Base-by-base conservation (phyloP, 2,888 invertebrate species). In the Coelinius sp. region DNA sequence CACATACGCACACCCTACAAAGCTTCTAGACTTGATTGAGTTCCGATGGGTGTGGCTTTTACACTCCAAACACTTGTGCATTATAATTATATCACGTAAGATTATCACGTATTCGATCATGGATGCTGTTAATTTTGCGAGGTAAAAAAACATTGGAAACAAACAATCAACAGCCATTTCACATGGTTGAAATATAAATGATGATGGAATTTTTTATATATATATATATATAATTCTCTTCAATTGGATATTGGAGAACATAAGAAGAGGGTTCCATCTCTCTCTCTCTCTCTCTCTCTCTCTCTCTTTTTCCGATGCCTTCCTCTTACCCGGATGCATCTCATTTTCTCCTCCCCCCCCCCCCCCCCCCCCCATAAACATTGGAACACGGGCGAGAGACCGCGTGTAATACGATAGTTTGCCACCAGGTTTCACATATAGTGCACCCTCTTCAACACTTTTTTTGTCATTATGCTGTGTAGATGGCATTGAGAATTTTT, bases 41-140 rank as follows among this genome's bases (percentile, higher is more conserved):
- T 83, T 83, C 82, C 82, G 82, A 83, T 83, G 82, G 85, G 84
- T 83, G 85, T 84, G 84, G 80, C 82, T 41, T 63, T 77, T 77
- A 25, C 31, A 81, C 80, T 82, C 84, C 83, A 82, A 84, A 84
- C 84, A 81, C 84, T 82, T 83, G 81, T 80, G 82, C 84, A 83
- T 83, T 84, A 14, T 49, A 84, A 85, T 84, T 84, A 84, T 81
- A 78, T 79, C 75, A 75, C 76, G 78, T 77, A 78, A 35, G 38
- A 56, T 49, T 49, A 49, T 49, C 17, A 7, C 46, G 10, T 8
- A 6, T 14, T 17, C 3, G 17, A 20, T 49, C 14, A 20, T 49
- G 46, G 17, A 20, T 49, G 8, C 20, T 20, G 17, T 14, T 14
- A 49, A 27, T 25, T 27, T 25, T 8, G 14, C 56, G 12, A 46